These are phyloP conservation scores for Epizoanthus ramosus DNA, from an alignment of 92 coral and sea anemone genomes.

Conservation along the genomic window DNA sequence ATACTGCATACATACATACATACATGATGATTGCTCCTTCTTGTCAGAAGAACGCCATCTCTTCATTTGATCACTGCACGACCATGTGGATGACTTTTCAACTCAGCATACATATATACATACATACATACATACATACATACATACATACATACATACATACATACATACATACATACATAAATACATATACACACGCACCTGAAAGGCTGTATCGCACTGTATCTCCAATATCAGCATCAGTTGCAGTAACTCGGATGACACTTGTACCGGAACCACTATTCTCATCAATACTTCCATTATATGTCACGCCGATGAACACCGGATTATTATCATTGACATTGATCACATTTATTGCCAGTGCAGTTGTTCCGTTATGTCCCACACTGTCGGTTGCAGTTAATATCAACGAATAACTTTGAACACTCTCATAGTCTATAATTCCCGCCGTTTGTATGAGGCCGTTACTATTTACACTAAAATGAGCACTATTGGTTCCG, in stretches of 20 bases:
- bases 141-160: no score
- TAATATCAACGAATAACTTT: constrained; percentile 59
- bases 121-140: no score
- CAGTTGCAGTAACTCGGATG: constrained; percentile 53
- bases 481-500: constrained; percentile 60
- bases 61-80: no score
- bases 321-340: constrained; percentile 61
- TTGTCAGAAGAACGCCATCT: no score
- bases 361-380: constrained; percentile 59
- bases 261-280: constrained; percentile 62
- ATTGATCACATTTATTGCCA: constrained; percentile 53
- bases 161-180: no score
- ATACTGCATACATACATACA: no score
- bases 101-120: no score
- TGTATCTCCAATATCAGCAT: constrained; percentile 53
- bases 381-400: constrained; percentile 60
- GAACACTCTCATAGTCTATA: constrained; percentile 54
- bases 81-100: no score
- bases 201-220: constrained; percentile 62
- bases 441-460: constrained; percentile 57
- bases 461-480: constrained; percentile 51
- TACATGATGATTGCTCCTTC: no score
- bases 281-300: constrained; percentile 54
- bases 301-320: constrained; percentile 50
- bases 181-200: not conserved